These are phyloP conservation scores for Atlantisia rogersi DNA, from an alignment of 2,113 vertebrate genomes.

Conservation along the genomic window DNA sequence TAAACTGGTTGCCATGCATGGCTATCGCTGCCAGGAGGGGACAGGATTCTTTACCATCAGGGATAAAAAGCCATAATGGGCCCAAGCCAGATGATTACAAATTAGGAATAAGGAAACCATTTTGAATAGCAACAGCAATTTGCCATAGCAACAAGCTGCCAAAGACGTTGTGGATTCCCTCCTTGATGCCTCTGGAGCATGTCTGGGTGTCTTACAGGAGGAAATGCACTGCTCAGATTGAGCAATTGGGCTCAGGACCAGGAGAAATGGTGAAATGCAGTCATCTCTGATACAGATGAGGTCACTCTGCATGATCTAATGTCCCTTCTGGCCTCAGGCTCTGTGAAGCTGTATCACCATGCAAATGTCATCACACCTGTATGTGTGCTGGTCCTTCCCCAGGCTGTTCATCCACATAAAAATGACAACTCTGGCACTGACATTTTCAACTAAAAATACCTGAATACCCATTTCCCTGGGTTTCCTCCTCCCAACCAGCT, in stretches of 20 bases:
- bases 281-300: not conserved
- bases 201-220: not conserved
- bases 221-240: rapidly evolving
- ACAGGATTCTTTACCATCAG: not conserved
- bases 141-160: not conserved
- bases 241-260: not conserved
- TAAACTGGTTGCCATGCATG: not conserved
- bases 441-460: not conserved
- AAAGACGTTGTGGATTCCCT: not conserved
- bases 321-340: not conserved
- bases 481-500: not conserved
- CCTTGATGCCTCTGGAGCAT: not conserved
- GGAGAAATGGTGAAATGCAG: not conserved
- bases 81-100: not conserved
- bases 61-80: rapidly evolving
- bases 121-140: not conserved
- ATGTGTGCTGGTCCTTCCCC: rapidly evolving
- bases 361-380: not conserved
- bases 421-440: not conserved
- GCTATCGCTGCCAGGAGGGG: not conserved
- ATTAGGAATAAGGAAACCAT: not conserved
- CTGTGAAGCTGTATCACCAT: not conserved
- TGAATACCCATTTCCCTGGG: not conserved
- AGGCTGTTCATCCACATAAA: not conserved
- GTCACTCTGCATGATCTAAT: not conserved